These are phyloP conservation scores for Willowsia nigromaculata DNA, from an alignment of 2,888 invertebrate genomes.

Conservation along the genomic window DNA sequence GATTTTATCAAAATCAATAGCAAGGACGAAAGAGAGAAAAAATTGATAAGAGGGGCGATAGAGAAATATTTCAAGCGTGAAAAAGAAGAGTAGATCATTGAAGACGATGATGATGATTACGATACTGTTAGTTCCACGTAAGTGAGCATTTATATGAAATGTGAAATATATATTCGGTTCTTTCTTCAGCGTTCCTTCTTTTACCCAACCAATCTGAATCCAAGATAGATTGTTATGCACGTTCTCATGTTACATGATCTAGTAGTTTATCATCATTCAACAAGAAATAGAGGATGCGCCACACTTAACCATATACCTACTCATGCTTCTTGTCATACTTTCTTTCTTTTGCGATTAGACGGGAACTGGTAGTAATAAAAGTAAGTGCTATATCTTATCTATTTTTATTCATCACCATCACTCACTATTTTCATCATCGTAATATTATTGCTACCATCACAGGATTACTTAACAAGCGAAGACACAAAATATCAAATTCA, in stretches of 20 bases:
- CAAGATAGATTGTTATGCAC: not conserved
- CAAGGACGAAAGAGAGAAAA: not conserved
- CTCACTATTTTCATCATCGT: too few relatives aligned
- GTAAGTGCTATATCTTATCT: too few relatives aligned
- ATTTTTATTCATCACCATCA: too few relatives aligned
- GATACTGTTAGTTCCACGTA: not conserved
- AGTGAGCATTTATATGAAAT: conserved; percentile 7
- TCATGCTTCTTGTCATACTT: too few relatives aligned
- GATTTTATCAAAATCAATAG: not conserved
- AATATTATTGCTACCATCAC: too few relatives aligned
- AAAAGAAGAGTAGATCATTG: not conserved
- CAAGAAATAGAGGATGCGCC: not conserved
- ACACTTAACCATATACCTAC: not conserved
- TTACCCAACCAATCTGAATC: not conserved
- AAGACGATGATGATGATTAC: conserved; percentile 1
- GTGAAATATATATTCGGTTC: conserved; percentile 15
- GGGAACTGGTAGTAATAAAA: too few relatives aligned
- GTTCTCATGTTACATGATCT: not conserved
- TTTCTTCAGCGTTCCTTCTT: not conserved
- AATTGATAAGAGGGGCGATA: too few relatives aligned
- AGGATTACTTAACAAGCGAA: too few relatives aligned
- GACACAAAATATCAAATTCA: too few relatives aligned
- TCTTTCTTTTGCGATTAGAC: too few relatives aligned
- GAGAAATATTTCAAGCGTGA: conserved; percentile 16
- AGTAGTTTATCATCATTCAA: not conserved